Evolutionary conservation across 2,113 vertebrate species (phyloP).

Genomic region (Hystrix brachyura): DNA sequence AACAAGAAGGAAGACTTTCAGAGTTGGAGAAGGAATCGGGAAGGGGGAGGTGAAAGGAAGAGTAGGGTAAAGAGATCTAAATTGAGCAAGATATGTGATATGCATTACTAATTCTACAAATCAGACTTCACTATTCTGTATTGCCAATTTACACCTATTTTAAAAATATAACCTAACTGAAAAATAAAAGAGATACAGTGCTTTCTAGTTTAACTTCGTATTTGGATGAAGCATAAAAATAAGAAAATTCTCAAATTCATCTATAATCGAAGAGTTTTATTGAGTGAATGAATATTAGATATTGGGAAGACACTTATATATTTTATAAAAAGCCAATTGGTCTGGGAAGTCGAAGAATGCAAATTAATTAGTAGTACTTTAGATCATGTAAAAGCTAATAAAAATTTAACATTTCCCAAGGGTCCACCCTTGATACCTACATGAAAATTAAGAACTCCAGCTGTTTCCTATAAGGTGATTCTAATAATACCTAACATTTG

Average conservation of each 20-base stretch:
- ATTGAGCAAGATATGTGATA: not conserved
- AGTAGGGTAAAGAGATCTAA: not conserved
- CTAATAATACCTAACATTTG: constrained; percentile 48
- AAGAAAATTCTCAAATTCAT: not conserved
- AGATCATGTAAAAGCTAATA: constrained; percentile 7
- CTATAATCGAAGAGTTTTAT: not conserved
- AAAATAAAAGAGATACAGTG: not conserved
- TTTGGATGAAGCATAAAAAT: not conserved
- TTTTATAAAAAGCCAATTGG: not conserved
- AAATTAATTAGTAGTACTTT: constrained; percentile 46
- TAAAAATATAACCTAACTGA: not conserved
- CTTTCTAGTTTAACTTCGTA: not conserved
- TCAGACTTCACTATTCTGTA: not conserved
- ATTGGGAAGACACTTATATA: not conserved
- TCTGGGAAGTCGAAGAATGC: not conserved
- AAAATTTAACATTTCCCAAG: not conserved
- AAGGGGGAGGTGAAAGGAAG: not conserved
- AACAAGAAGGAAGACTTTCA: not conserved
- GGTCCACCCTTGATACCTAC: not conserved
- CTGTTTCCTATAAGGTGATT: constrained; percentile 2
- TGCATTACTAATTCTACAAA: not conserved
- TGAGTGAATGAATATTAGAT: not conserved
- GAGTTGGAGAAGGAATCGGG: not conserved
- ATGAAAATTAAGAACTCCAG: not conserved
- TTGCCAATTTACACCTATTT: not conserved